These are phyloP conservation scores for Melieria omissa DNA, from an alignment of 2,888 invertebrate species.

Conservation along the genomic window DNA sequence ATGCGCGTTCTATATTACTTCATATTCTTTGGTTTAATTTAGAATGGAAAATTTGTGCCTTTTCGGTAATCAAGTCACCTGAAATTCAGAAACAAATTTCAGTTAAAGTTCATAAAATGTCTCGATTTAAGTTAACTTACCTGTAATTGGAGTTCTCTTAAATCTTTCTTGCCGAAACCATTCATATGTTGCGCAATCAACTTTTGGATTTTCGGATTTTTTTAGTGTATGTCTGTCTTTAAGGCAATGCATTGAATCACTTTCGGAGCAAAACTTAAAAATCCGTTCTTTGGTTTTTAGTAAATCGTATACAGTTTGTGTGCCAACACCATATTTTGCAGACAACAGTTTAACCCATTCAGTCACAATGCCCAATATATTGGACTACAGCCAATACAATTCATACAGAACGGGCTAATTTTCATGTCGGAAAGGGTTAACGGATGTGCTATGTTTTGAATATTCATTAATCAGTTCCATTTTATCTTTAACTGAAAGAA, in stretches of 20 bases:
- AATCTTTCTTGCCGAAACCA: neutral
- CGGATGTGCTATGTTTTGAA: slow-evolving; percentile 18
- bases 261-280: slow-evolving; percentile 33
- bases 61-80: slow-evolving; percentile 19
- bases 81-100: slow-evolving; percentile 21
- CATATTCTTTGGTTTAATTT: no score
- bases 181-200: slow-evolving; percentile 7
- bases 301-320: slow-evolving; percentile 30
- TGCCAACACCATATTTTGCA: slow-evolving; percentile 35
- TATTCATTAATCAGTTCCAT: slow-evolving; percentile 28
- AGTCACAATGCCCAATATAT: no score
- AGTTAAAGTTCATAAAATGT: no score
- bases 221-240: slow-evolving; percentile 20
- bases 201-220: slow-evolving; percentile 14
- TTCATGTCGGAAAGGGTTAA: no score
- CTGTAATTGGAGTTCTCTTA: no score
- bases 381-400: no score
- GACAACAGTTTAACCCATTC: no score
- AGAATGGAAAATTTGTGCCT: slow-evolving; percentile 22
- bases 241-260: slow-evolving; percentile 28
- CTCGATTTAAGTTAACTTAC: no score
- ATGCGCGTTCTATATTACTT: no score
- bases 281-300: slow-evolving; percentile 28
- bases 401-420: no score
- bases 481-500: slow-evolving; percentile 30